These are phyloP conservation scores for Leptinotarsa texana DNA, from an alignment of 1,140 invertebrate species.

Conservation along the genomic window DNA sequence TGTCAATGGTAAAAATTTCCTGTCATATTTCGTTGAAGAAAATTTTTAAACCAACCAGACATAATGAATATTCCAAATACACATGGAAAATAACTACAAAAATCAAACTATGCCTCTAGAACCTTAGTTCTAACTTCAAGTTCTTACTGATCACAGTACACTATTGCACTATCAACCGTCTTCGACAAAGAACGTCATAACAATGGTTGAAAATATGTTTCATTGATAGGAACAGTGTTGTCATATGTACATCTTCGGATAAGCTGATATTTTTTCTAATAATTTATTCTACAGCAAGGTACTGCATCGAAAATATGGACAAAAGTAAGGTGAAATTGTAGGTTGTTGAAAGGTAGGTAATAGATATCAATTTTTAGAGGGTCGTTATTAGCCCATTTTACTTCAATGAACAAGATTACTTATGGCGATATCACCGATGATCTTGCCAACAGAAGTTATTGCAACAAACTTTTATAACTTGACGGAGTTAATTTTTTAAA, in stretches of 20 bases:
- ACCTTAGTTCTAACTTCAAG: background rate
- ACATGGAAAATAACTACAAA: background rate
- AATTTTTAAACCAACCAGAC: too few relatives aligned
- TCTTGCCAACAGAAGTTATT: too few relatives aligned
- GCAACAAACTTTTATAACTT: too few relatives aligned
- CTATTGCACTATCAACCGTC: background rate
- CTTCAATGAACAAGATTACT: background rate
- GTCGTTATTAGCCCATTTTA: background rate
- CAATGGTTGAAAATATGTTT: background rate
- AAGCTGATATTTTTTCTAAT: background rate
- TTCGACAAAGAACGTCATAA: background rate
- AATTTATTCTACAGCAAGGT: slow-evolving; percentile 4
- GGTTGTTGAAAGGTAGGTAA: background rate
- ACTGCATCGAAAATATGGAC: background rate
- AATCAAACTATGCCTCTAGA: slow-evolving; percentile 1
- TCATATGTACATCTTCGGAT: background rate
- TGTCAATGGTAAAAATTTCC: too few relatives aligned
- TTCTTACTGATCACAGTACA: background rate
- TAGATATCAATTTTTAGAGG: background rate
- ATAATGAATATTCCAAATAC: background rate
- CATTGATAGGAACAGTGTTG: background rate
- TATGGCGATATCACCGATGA: too few relatives aligned
- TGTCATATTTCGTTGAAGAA: too few relatives aligned
- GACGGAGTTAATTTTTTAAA: too few relatives aligned
- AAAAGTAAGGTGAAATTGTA: background rate